These are phyloP conservation scores for Numida meleagris DNA, from an alignment of 2,113 vertebrate genomes.

Conservation along the genomic window DNA sequence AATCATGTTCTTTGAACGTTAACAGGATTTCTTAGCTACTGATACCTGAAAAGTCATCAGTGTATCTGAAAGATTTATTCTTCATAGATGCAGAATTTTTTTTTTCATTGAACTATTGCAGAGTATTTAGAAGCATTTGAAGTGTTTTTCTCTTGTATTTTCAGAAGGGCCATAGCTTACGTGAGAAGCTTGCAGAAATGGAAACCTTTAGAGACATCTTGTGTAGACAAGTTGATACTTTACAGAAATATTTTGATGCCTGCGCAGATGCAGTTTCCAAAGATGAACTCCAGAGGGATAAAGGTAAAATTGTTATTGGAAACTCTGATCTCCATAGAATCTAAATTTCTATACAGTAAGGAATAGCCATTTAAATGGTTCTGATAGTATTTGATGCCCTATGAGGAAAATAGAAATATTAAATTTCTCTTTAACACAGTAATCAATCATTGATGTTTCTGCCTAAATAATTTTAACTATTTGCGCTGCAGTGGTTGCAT, in stretches of 20 bases:
- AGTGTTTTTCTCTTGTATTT: conserved; percentile 21
- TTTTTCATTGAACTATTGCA: background rate
- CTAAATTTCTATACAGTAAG: background rate
- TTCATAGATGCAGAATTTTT: background rate
- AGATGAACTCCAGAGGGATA: conserved; percentile 94
- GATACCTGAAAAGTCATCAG: background rate
- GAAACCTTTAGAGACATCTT: conserved; percentile 98
- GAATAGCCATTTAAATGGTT: background rate
- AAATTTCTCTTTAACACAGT: background rate
- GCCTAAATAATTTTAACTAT: background rate
- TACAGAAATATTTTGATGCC: conserved; percentile 86
- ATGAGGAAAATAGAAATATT: background rate
- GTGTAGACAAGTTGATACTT: conserved; percentile 85
- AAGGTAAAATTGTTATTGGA: conserved; percentile 80
- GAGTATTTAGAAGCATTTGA: background rate
- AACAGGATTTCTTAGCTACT: background rate
- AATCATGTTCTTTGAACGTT: background rate
- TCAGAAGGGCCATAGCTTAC: conserved; percentile 95
- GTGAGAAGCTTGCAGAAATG: conserved; percentile 98
- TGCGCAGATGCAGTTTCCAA: conserved; percentile 92
- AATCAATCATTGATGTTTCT: background rate
- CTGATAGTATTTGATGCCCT: background rate
- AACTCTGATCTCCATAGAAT: background rate
- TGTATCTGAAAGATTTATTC: background rate
- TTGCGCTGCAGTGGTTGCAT: background rate